phyloP scores from a whole-genome alignment of 2,888 invertebrate genomes.

The Leptarthrus brevirostris region DNA sequence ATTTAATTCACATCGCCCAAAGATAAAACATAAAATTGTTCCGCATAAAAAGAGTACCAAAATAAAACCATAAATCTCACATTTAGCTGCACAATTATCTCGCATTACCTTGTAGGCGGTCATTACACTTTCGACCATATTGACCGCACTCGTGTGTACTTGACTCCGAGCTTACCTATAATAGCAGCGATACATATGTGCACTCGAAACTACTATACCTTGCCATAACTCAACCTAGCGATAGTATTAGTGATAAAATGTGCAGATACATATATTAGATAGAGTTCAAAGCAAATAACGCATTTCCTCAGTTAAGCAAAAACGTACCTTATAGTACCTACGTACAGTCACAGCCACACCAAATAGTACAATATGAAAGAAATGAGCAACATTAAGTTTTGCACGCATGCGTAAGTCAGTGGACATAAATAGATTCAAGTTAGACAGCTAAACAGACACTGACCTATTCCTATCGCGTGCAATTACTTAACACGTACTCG shows the following conservation, averaged over 20 bases:
- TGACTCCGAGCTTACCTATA: slow-evolving; percentile 48
- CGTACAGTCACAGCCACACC: background rate
- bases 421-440: slow-evolving; percentile 44
- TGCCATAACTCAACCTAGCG: slow-evolving; percentile 10
- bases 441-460: slow-evolving; percentile 48
- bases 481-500: slow-evolving; percentile 43
- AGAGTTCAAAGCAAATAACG: slow-evolving; percentile 43
- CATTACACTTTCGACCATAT: slow-evolving; percentile 52
- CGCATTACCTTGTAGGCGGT: slow-evolving; percentile 53
- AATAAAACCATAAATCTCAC: slow-evolving; percentile 20
- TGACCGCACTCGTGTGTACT: slow-evolving; percentile 41
- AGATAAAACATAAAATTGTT: too few species aligned
- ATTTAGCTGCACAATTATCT: slow-evolving; percentile 46
- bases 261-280: slow-evolving; percentile 5
- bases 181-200: slow-evolving; percentile 27
- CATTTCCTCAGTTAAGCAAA: slow-evolving; percentile 40
- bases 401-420: slow-evolving; percentile 44
- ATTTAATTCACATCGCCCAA: too few species aligned
- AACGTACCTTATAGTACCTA: background rate
- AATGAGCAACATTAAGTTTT: slow-evolving; percentile 15
- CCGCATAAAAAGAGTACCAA: background rate
- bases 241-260: slow-evolving; percentile 5
- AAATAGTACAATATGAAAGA: slow-evolving; percentile 4
- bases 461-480: slow-evolving; percentile 47
- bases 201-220: slow-evolving; percentile 16